Base-by-base conservation (phyloP, 2,888 invertebrate genomes). In the Lepidocyrtinus sp. region DNA sequence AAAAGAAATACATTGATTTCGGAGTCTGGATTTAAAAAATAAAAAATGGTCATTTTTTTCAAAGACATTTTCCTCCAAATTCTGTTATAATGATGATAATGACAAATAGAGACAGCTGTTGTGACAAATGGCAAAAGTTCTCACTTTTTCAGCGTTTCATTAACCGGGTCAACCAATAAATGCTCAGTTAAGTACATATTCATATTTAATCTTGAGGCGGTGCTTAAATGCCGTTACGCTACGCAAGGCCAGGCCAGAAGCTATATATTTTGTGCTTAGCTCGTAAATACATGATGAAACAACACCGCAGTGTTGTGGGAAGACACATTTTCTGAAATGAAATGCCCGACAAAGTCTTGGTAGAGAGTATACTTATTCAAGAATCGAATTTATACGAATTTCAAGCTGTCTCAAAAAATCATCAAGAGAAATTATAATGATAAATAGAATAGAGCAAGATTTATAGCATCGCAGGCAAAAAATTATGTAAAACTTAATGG, bases 301-400 rank as follows among this genome's bases (percentile, higher is more conserved):
- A 75, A 75, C 74, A 75, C 64, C 62, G 59, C n/a, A 64, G 65
- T 91, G 90, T 91, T 92, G 93, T 93, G 91, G 92, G 91, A 92
- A 92, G 92, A 92, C 94, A 94, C 94, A 94, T 94, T 94, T 94
- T 94, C 94, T 94, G 94, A 93, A 92, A 90, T 85, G n/a, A n/a
- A 73, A 61, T 59, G 61, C 26, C 59, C 24, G 24, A 21, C 36
- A 36, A 36, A 36, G 36, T 36, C 12, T 36, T 12, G 36, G 36
- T 36, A n/a, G n/a, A n/a, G n/a, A n/a, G n/a, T 36, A 36, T 5
- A 36, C 36, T 36, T 36, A 36, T 36, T n/a, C n/a, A n/a, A n/a
- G n/a, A n/a, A n/a, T n/a, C n/a, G n/a, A n/a, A n/a, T n/a, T n/a
- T n/a, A n/a, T n/a, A n/a, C n/a, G n/a, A n/a, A n/a, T n/a, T n/a